Conservation (phyloP, 2,888 invertebrate genomes). For the Psococerastis gibbosa region DNA sequence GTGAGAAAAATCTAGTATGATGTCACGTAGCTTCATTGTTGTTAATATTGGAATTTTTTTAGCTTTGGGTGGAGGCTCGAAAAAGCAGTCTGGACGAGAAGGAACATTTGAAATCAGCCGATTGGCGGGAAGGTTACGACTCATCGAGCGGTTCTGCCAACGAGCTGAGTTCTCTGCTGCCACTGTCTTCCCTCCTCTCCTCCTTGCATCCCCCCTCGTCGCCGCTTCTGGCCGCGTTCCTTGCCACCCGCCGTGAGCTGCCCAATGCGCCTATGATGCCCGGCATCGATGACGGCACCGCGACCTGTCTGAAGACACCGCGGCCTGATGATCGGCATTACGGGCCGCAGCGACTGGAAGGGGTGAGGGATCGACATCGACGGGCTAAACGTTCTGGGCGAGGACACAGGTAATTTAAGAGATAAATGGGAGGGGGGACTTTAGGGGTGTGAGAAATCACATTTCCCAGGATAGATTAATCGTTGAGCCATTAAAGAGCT, state of each 20-base stretch:
- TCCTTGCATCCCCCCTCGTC: conserved; percentile 28
- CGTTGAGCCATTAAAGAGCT: too few relatives aligned
- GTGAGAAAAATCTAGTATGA: too few relatives aligned
- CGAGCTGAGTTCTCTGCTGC: conserved; percentile 43
- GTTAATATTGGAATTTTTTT: too few relatives aligned
- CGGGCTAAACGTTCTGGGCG: conserved; percentile 36
- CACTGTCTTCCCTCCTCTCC: conserved; percentile 23
- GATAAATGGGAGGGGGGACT: too few relatives aligned
- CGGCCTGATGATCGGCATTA: conserved; percentile 14
- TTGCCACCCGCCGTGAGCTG: conserved; percentile 38
- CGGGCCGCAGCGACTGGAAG: conserved; percentile 13
- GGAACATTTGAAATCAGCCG: not conserved
- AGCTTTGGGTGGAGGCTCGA: too few relatives aligned
- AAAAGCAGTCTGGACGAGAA: too few relatives aligned
- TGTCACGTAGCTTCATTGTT: too few relatives aligned
- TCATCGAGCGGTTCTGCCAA: conserved; percentile 40
- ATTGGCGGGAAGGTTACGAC: conserved; percentile 9
- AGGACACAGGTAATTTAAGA: conserved; percentile 23
- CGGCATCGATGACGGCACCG: conserved; percentile 12
- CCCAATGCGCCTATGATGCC: conserved; percentile 22
- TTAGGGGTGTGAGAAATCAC: too few relatives aligned
- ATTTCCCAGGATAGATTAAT: too few relatives aligned
- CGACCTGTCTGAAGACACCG: conserved; percentile 10
- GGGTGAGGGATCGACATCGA: conserved; percentile 27
- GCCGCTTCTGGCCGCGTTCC: conserved; percentile 38